phyloP scores from a whole-genome alignment of 2,797 vertebrate species.

The Hippoglossus hippoglossus region DNA sequence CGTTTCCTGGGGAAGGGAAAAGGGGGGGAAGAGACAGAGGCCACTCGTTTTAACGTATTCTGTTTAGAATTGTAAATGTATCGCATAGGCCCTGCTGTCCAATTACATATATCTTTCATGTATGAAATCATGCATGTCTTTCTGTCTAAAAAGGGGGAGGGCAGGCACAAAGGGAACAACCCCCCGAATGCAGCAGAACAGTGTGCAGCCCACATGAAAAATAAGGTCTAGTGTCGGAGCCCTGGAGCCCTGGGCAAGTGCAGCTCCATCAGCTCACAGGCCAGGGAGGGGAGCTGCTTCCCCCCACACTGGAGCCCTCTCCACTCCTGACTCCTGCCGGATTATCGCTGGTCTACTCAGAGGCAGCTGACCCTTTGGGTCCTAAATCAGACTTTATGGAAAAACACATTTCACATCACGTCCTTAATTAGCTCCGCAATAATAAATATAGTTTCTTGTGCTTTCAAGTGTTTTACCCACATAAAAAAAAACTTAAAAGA shows the following conservation, averaged over 20 bases:
- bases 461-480: constrained; percentile 56
- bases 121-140: constrained; percentile 87
- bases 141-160: constrained; percentile 74
- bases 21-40: constrained; percentile 45
- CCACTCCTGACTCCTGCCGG: constrained; percentile 69
- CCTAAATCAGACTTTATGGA: constrained; percentile 59
- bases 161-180: constrained; percentile 83
- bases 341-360: constrained; percentile 74
- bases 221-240: constrained; percentile 81
- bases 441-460: constrained; percentile 67
- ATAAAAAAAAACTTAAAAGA: constrained; percentile 62
- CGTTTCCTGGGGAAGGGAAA: constrained; percentile 68
- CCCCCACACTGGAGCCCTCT: constrained; percentile 71
- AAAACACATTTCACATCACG: constrained; percentile 70
- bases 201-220: constrained; percentile 83
- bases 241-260: constrained; percentile 82
- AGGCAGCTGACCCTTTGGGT: constrained; percentile 74
- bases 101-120: constrained; percentile 90
- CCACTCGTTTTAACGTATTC: constrained; percentile 72
- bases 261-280: constrained; percentile 81
- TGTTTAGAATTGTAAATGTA: constrained; percentile 88
- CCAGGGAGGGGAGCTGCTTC: constrained; percentile 71
- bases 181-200: constrained; percentile 75
- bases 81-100: constrained; percentile 83
- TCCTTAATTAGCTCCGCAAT: constrained; percentile 76